phyloP scores from a whole-genome alignment of 30 jellyfish, hydroid and myxozoan genomes.

The Aurelia aurita region DNA sequence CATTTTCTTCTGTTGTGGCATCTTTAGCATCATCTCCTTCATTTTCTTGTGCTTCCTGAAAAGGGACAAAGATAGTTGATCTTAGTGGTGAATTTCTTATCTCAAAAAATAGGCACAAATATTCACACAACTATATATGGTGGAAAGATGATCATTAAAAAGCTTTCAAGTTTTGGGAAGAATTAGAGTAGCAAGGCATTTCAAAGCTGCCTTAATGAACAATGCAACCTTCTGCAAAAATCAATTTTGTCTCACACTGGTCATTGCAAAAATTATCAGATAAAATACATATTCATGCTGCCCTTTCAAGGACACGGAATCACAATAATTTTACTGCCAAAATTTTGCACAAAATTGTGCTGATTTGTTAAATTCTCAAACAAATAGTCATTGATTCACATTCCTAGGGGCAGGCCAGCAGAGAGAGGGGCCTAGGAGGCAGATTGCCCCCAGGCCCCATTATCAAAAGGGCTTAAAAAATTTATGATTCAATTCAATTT shows the following conservation, averaged over 20 bases:
- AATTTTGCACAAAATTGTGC: neutral
- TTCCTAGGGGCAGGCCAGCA: no score
- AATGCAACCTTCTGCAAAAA: neutral
- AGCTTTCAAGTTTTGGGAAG: neutral
- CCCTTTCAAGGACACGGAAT: neutral
- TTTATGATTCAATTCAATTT: no score
- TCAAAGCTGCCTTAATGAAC: no score
- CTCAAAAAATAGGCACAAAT: no score
- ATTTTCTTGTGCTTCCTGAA: conserved; percentile 17
- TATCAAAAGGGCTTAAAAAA: no score
- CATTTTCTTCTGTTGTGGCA: neutral
- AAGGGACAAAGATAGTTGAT: no score
- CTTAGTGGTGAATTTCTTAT: no score
- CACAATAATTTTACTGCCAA: neutral
- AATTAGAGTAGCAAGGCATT: neutral
- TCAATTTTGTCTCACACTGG: neutral
- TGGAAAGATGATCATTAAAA: no score
- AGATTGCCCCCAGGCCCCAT: no score
- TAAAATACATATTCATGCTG: no score
- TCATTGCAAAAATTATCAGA: neutral
- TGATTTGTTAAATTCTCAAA: neutral
- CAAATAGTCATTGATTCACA: neutral
- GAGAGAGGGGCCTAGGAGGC: no score
- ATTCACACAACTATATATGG: no score
- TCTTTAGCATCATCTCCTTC: conserved; percentile 17